Evolutionary conservation across 1,140 invertebrate species (phyloP), one percentile per base, ranked within the genome.

Genomic region (Bursaphelenchus mucronatus): DNA sequence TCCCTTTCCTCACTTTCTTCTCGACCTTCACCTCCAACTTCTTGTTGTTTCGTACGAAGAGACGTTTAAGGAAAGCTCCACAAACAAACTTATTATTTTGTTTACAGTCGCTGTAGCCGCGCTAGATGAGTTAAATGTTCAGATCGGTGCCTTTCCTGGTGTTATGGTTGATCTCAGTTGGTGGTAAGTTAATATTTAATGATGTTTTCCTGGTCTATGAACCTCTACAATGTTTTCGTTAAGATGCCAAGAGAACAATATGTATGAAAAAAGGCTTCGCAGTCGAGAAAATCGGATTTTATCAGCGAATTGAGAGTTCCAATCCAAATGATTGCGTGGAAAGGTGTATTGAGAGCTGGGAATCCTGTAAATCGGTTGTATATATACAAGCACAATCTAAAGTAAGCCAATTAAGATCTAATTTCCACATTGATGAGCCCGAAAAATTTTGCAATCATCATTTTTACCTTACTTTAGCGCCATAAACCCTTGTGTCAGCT

Each of bases 251-350:
- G 9, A 59, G 45, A 30, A 59, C 57, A 44, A 50, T 59, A 17
- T 59, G 57, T 44, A 44, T 59, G 21, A 59, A 59, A 7, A 13
- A 44, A 39, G 40, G 45, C 13, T 59, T 40, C 57, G 30, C 11
- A n/a, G 11, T 59, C 57, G 19, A 59, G 40, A 59, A 43, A 39
- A 59, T 44, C 11, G 40, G 13, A 11, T 68, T 69, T 47, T 68
- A 68, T 55, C 73, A 75, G 62, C 49, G 74, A 30, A 64, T 75
- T 19, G 74, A 75, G 57, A 43, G 69, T 30, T 57, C 59, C 0
- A 59, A 51, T 10, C 66, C 69, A 8, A 57, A 74, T n/a, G 74
- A 66, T 15, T 75, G 74, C 57, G 66, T 75, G 15, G 74, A 75
- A 62, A 61, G 74, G 40, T 75, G 74, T 54, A 67, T 75, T 13